phyloP scores from a whole-genome alignment of 2,888 invertebrate species.

The Archips xylosteana region DNA sequence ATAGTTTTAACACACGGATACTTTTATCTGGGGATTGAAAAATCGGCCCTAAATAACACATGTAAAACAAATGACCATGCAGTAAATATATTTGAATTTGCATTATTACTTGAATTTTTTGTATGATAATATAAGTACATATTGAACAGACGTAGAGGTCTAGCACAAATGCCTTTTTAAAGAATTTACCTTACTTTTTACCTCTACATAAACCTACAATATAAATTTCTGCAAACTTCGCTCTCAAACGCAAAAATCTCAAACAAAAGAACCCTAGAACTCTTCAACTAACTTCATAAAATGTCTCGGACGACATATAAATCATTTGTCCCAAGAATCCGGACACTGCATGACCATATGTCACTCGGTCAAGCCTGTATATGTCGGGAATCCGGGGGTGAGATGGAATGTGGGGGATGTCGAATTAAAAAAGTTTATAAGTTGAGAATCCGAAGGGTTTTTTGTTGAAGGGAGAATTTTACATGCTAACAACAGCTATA shows the following conservation, averaged over 20 bases:
- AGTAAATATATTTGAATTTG: too few relatives aligned
- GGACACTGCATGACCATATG: conserved; percentile 27
- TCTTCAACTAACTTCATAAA: conserved; percentile 13
- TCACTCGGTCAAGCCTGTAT: conserved; percentile 25
- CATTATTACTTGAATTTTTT: too few relatives aligned
- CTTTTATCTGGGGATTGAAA: too few relatives aligned
- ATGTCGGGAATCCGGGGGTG: conserved; percentile 31
- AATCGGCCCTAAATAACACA: too few relatives aligned
- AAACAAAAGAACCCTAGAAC: conserved; percentile 8
- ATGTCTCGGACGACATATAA: conserved; percentile 16
- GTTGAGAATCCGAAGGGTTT: conserved; percentile 29
- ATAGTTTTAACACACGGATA: too few relatives aligned
- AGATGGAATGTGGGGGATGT: conserved; percentile 35
- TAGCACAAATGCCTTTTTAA: too few relatives aligned
- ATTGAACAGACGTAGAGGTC: too few relatives aligned
- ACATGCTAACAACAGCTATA: not conserved
- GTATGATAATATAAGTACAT: too few relatives aligned
- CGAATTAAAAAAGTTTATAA: conserved; percentile 40
- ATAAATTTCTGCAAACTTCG: not conserved
- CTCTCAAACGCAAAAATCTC: not conserved
- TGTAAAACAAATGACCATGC: too few relatives aligned
- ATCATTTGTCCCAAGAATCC: conserved; percentile 22
- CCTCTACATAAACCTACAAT: too few relatives aligned
- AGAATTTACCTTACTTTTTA: too few relatives aligned
- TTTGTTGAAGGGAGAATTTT: conserved; percentile 15